Conservation (phyloP, 2,888 invertebrate species). For the Gymnoscelis rufifasciata region DNA sequence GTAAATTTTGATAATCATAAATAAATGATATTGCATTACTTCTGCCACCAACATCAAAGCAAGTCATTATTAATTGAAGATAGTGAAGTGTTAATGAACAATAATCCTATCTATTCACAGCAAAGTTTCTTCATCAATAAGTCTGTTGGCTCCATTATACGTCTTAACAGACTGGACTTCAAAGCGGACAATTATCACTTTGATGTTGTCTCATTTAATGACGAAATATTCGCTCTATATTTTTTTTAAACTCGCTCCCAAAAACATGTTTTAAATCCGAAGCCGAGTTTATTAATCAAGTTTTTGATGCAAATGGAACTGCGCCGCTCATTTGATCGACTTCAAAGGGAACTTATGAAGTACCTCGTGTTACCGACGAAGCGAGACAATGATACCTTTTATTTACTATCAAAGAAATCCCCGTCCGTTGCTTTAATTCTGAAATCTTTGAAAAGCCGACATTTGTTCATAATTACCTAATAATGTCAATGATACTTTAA, state of each 20-base stretch:
- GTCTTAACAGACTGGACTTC: constrained; percentile 46
- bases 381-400: constrained; percentile 68
- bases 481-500: constrained; percentile 15
- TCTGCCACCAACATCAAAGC: constrained; percentile 9
- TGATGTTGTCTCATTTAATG: constrained; percentile 33
- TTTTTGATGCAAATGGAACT: constrained; percentile 55
- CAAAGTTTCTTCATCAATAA: constrained; percentile 21
- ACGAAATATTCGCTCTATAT: constrained; percentile 56
- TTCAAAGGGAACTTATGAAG: constrained; percentile 66
- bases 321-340: constrained; percentile 63
- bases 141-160: constrained; percentile 23
- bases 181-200: constrained; percentile 43
- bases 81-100: constrained; percentile 13
- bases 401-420: constrained; percentile 63
- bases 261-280: constrained; percentile 42
- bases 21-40: not conserved
- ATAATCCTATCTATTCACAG: constrained; percentile 17
- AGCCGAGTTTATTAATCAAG: constrained; percentile 54
- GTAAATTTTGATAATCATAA: too few relatives aligned
- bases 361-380: constrained; percentile 46
- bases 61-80: constrained; percentile 11
- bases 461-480: constrained; percentile 18
- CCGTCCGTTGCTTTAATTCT: constrained; percentile 44
- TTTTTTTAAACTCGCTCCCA: constrained; percentile 43
- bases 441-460: constrained; percentile 27